Evolutionary conservation across 2,888 invertebrate species (phyloP), one percentile per base, ranked within the genome.

Genomic region (Pardosa pseudoannulata): DNA sequence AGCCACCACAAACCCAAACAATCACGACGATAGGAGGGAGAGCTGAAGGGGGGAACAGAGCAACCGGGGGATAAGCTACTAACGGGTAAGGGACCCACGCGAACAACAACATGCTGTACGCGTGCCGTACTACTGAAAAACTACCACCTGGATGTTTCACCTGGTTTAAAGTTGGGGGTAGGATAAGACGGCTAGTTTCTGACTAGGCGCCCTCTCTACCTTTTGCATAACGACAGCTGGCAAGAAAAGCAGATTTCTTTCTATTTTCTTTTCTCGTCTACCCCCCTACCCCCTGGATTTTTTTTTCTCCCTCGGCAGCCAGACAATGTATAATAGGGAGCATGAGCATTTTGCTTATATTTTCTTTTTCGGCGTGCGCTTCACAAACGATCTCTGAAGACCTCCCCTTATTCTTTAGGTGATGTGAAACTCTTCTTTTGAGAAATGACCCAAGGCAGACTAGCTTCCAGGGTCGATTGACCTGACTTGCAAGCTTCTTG

Each of bases 141-240:
- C 83, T 41, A 78, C 72, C 83, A 85, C 83, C 83, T 85, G 83
- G 83, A 41, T 36, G 19, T 23, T 75, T 82, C 82, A 82, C 82
- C 82, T 82, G 82, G 82, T 39, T 39, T 27, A 7, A 27, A 68
- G 3, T 32, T 70, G 74, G 23, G 41, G 46, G 39, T 32, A 64
- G 64, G 64, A 73, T 76, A 82, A 82, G 82, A 82, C 82, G 81
- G 81, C 81, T 74, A 79, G 79, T 79, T 79, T 71, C 64, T 29
- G 31, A 16, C 56, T 23, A 56, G n/a, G 1, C 23, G 19, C 56
- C 56, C 2, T 56, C 19, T n/a, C n/a, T n/a, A n/a, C 23, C 56
- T 56, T 56, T 56, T 56, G 50, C 36, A 64, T 41, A 74, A 29
- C 74, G 75, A 71, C 82, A 82, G 82, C 82, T 82, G 71, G 75